phyloP scores from a whole-genome alignment of 1,140 invertebrate species.

The Colletes latitarsis region DNA sequence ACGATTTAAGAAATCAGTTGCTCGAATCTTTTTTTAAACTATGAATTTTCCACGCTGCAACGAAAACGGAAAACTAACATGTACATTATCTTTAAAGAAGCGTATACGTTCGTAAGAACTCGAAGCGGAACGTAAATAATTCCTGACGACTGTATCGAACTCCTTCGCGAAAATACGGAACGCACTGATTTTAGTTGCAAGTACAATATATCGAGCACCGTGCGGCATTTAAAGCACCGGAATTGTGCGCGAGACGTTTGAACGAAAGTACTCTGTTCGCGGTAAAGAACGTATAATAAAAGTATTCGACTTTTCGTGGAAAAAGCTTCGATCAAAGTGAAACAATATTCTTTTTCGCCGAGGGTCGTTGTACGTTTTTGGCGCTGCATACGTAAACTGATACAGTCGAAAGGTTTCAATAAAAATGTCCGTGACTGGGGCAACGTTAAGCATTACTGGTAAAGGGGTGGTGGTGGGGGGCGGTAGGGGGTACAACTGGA shows the following conservation, averaged over 20 bases:
- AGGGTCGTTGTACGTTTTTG: conserved; percentile 34
- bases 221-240: background rate
- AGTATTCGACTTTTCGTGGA: background rate
- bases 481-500: background rate
- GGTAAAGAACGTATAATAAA: background rate
- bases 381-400: conserved; percentile 24
- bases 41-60: too few species aligned
- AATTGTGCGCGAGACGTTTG: background rate
- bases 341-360: conserved; percentile 18
- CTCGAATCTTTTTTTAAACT: too few species aligned
- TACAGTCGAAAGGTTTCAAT: conserved; percentile 29
- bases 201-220: background rate
- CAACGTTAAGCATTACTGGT: conserved; percentile 31
- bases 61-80: too few species aligned
- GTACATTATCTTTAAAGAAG: too few species aligned
- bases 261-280: background rate
- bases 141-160: background rate
- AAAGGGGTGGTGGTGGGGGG: too few species aligned
- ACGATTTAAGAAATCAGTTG: too few species aligned
- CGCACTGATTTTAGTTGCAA: too few species aligned
- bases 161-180: background rate
- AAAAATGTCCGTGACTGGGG: conserved; percentile 37
- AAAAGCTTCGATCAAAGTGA: background rate
- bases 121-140: background rate
- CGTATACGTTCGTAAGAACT: too few species aligned